Evolutionary conservation across 2,888 invertebrate genomes (phyloP), one percentile per base, ranked within the genome.

Genomic region (Athetis lepigone): DNA sequence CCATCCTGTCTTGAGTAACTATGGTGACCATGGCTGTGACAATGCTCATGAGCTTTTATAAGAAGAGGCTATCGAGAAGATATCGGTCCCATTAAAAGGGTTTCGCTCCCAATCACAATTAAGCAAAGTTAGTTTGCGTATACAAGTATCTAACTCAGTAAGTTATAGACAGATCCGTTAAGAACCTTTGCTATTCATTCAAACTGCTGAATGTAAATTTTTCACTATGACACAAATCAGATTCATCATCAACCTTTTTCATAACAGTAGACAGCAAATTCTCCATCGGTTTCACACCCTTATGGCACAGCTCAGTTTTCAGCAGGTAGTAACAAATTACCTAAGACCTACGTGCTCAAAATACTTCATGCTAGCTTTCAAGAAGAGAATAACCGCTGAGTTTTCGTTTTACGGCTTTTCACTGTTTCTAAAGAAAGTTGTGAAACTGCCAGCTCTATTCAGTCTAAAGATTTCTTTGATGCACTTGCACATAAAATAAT

Each of bases 381-480:
- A 66, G 55, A 60, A 60, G 36, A 36, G 36, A 37, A 18, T 18
- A 18, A 51, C 19, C 42, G 16, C 37, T 58, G 64, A 72, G 70
- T 51, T 62, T 55, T 69, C 49, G 50, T 67, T 79, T 79, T 79
- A 79, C 58, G 69, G 46, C 63, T 77, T 75, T 78, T 75, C 76
- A 71, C 76, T 71, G 54, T 63, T 75, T 55, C 52, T 69, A 71
- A 79, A 79, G 88, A 88, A 87, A 88, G 88, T 79, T 80, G 86
- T 82, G 85, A 88, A 89, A 88, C 81, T 78, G 51, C 73, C 75
- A 77, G 57, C 63, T 76, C 79, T 81, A 78, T 82, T 79, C 71
- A 75, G 77, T 71, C 69, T 68, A 63, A 70, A 77, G 72, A 68
- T 80, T 62, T 72, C 74, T 76, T 75, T 45, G 1, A 23, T 59